Percentiles rank a stretch among this genome's conserved stretches.
Evolutionary conservation across 2,113 vertebrate genomes (phyloP).

Genomic region (Opisthocomus hoazin): DNA sequence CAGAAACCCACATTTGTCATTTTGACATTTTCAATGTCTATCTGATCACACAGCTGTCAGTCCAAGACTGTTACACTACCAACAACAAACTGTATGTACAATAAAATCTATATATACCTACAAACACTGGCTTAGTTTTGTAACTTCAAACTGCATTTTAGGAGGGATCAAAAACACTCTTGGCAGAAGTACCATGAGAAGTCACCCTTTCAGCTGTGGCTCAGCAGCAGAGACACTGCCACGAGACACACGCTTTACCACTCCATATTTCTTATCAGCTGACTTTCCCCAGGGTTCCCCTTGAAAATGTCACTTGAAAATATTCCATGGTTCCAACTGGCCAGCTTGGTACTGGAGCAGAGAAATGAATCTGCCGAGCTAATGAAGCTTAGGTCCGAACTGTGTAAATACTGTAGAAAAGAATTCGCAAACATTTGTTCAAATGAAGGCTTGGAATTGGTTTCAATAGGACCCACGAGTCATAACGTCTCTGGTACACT

Average conservation of each 20-base stretch:
- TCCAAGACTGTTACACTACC: neutral
- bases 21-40: neutral
- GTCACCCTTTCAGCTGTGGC: neutral
- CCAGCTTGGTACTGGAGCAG: neutral
- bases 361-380: constrained; percentile 35
- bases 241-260: neutral
- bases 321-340: neutral
- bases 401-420: neutral
- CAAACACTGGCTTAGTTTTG: neutral
- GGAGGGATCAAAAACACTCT: neutral
- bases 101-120: neutral
- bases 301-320: neutral
- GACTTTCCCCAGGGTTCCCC: neutral
- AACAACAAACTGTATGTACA: neutral
- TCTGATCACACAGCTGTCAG: neutral
- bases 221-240: neutral
- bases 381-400: neutral
- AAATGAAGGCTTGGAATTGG: neutral
- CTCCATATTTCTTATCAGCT: neutral
- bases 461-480: constrained; percentile 4
- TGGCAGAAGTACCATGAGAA: neutral
- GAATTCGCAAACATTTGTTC: constrained; percentile 47
- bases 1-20: neutral
- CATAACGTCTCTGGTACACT: neutral
- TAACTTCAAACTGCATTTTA: neutral